These are phyloP conservation scores for Tachina lurida DNA, from an alignment of 2,888 invertebrate genomes.

Conservation along the genomic window DNA sequence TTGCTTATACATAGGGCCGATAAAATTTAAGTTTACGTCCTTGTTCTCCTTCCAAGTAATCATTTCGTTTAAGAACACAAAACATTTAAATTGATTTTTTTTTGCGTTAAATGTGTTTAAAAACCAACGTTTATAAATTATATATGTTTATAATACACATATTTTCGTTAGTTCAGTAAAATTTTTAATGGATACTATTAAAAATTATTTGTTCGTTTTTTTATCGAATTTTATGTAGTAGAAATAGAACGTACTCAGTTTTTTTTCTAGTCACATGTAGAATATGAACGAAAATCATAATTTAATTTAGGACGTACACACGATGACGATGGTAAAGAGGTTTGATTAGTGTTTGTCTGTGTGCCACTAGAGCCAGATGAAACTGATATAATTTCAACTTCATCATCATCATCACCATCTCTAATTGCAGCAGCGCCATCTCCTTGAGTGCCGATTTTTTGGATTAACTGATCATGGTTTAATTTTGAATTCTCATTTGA, in stretches of 20 bases:
- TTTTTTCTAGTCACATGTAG: constrained; percentile 76
- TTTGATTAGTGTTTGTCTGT: background rate
- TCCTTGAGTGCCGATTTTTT: constrained; percentile 19
- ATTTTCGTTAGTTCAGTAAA: constrained; percentile 25
- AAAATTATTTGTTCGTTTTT: background rate
- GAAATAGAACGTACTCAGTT: constrained; percentile 13
- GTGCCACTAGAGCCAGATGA: constrained; percentile 15
- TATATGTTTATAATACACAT: constrained; percentile 35
- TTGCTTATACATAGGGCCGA: too few relatives aligned
- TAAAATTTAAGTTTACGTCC: background rate
- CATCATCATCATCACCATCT: constrained; percentile 61
- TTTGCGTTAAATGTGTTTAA: background rate
- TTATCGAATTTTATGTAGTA: constrained; percentile 20
- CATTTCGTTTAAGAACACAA: constrained; percentile 30
- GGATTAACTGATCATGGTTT: constrained; percentile 19
- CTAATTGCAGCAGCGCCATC: constrained; percentile 22
- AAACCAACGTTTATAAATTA: constrained; percentile 13
- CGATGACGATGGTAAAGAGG: constrained; percentile 35
- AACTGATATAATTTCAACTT: constrained; percentile 69
- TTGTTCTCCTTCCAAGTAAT: background rate
- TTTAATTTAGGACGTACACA: constrained; percentile 73
- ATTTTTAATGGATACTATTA: constrained; percentile 34
- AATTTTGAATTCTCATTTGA: constrained; percentile 60
- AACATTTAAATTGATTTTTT: background rate
- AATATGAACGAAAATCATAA: constrained; percentile 77